phyloP scores from a whole-genome alignment of 2,888 invertebrate species.

The Cyclophora punctaria region DNA sequence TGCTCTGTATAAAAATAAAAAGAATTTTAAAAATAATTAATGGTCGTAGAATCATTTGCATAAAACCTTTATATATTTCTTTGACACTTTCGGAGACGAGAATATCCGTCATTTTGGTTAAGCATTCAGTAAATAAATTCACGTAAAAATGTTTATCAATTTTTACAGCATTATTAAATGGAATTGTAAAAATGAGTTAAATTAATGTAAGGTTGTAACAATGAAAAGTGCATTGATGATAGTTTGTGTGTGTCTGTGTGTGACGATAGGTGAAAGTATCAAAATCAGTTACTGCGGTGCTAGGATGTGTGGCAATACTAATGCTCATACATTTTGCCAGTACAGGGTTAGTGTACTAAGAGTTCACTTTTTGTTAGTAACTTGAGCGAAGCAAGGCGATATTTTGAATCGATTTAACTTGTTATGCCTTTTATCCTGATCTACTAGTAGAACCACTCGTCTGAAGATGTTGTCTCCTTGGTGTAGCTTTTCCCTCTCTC shows the following conservation, averaged over 20 bases:
- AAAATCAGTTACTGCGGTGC: conserved; percentile 53
- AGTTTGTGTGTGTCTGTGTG: conserved; percentile 17
- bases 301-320: conserved; percentile 47
- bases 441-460: no score
- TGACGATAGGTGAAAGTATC: neutral
- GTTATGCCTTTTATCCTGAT: no score
- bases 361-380: no score
- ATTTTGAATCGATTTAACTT: no score
- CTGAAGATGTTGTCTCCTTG: no score
- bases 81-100: neutral
- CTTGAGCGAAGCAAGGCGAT: no score
- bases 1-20: neutral
- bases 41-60: neutral
- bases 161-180: conserved; percentile 1
- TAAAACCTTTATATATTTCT: neutral
- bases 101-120: no score
- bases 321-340: conserved; percentile 54
- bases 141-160: neutral
- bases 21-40: no score
- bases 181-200: conserved; percentile 30
- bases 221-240: conserved; percentile 28
- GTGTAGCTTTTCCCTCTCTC: no score
- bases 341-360: conserved; percentile 38
- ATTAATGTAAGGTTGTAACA: conserved; percentile 29
- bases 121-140: neutral